Conservation (phyloP, 2,113 vertebrate species). For the Arenaria interpres region DNA sequence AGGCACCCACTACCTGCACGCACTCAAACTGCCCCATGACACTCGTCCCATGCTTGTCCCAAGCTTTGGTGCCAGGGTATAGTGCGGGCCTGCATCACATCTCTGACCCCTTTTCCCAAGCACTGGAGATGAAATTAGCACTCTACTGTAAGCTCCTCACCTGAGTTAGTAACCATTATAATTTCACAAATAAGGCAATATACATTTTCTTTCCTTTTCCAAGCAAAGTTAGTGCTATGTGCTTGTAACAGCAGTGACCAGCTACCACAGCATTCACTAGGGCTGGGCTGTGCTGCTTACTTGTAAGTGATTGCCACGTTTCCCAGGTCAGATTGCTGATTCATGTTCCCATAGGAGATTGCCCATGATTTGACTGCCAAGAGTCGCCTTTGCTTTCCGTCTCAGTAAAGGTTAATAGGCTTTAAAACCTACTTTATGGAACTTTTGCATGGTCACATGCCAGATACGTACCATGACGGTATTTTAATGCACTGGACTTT, state of each 20-base stretch:
- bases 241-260: background rate
- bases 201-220: background rate
- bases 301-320: background rate
- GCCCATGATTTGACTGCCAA: background rate
- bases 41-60: background rate
- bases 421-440: background rate
- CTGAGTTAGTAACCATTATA: background rate
- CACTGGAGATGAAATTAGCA: background rate
- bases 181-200: background rate
- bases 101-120: background rate
- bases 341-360: rapidly evolving
- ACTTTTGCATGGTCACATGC: background rate
- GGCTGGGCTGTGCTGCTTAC: background rate
- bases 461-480: background rate
- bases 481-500: background rate
- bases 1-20: background rate
- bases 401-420: background rate
- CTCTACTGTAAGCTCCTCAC: background rate
- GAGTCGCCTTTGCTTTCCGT: background rate
- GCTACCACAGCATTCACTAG: background rate
- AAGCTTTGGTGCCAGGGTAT: background rate
- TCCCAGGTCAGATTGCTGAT: background rate
- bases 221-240: background rate
- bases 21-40: background rate
- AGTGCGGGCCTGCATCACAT: background rate